Conservation (phyloP, 2,113 vertebrate genomes). For the Xenopus borealis region DNA sequence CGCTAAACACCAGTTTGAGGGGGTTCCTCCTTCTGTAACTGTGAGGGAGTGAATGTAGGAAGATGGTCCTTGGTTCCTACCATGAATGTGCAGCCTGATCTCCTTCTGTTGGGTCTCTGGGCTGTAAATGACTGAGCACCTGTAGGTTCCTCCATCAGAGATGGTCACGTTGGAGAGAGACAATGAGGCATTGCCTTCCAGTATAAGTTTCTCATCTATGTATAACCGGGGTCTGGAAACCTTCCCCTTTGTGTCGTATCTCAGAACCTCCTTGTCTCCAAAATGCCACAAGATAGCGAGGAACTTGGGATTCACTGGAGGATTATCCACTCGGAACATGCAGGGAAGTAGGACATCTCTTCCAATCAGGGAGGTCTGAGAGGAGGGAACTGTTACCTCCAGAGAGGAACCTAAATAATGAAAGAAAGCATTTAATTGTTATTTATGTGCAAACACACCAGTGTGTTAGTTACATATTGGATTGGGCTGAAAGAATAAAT, state of each 20-base stretch:
- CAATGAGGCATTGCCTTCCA: background rate
- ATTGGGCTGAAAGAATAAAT: too few species aligned
- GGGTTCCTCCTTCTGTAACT: too few species aligned
- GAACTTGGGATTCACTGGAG: background rate
- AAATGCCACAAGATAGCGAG: conserved; percentile 12
- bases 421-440: too few species aligned
- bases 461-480: too few species aligned
- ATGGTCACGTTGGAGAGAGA: background rate
- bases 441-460: too few species aligned
- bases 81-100: background rate
- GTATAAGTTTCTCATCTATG: background rate
- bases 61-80: background rate
- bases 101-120: background rate
- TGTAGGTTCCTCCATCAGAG: conserved; percentile 5
- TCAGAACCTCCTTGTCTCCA: background rate
- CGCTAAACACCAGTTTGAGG: too few species aligned
- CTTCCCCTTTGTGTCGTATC: background rate
- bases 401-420: background rate
- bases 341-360: conserved; percentile 2
- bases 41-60: too few species aligned
- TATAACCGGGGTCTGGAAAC: background rate
- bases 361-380: background rate
- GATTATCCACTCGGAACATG: background rate
- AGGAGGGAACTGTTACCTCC: background rate
- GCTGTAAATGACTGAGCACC: conserved; percentile 4